These are phyloP conservation scores for Calameuta idolon DNA, from an alignment of 2,888 invertebrate genomes.

Conservation along the genomic window DNA sequence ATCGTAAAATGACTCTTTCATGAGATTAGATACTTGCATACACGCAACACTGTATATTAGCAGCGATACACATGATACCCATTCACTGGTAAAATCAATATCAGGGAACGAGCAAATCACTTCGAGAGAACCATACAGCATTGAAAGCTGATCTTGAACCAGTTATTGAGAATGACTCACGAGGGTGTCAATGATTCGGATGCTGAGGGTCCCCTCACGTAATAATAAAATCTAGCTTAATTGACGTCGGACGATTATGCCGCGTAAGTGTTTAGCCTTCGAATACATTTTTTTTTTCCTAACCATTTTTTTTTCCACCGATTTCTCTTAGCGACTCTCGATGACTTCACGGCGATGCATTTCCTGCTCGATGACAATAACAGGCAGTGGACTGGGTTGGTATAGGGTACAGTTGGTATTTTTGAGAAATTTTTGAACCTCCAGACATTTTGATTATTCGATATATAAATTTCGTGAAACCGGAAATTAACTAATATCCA, in stretches of 20 bases:
- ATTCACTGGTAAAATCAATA: not conserved
- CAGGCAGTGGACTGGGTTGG: not conserved
- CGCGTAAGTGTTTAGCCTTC: not conserved
- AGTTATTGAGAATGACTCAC: slow-evolving; percentile 18
- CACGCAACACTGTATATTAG: not conserved
- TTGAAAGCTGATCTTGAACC: slow-evolving; percentile 23
- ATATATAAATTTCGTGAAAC: not conserved
- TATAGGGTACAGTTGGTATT: not conserved
- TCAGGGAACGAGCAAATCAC: slow-evolving; percentile 1
- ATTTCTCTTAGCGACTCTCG: not conserved
- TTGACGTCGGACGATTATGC: not conserved
- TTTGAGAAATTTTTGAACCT: not conserved
- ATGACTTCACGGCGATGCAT: not conserved
- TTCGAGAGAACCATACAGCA: slow-evolving; percentile 1
- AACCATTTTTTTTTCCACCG: not conserved
- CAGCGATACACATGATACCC: not conserved
- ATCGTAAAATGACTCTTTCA: not conserved
- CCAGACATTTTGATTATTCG: not conserved
- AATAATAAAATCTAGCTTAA: not conserved
- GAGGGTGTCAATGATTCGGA: slow-evolving; percentile 14
- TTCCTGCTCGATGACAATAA: not conserved
- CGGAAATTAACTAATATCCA: not conserved
- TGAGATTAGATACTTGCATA: not conserved
- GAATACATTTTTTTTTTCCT: not conserved
- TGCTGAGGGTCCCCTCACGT: not conserved